Percentiles rank a stretch among this genome's conserved stretches.
Conservation (phyloP, 2,888 invertebrate species). For the Empis stercorea region DNA sequence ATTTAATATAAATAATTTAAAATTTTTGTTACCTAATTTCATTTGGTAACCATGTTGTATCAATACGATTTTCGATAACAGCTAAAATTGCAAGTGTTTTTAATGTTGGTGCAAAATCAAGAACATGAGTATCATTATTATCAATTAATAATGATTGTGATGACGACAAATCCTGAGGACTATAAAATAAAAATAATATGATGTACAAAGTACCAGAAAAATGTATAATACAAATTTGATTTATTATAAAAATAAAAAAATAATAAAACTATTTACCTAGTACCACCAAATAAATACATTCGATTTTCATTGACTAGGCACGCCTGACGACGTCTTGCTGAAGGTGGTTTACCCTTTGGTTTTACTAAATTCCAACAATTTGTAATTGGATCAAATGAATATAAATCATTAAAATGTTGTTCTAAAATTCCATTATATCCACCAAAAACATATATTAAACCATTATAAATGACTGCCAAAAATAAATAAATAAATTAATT, state of each 20-base stretch:
- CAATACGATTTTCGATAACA: constrained; percentile 51
- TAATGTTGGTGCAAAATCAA: constrained; percentile 65
- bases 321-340: constrained; percentile 61
- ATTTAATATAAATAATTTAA: background rate
- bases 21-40: constrained; percentile 42
- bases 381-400: constrained; percentile 51
- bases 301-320: constrained; percentile 60
- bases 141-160: constrained; percentile 43
- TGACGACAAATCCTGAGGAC: too few relatives aligned
- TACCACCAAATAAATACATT: constrained; percentile 81
- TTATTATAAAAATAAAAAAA: too few relatives aligned
- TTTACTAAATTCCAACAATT: constrained; percentile 49
- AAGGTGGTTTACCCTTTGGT: constrained; percentile 46
- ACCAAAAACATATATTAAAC: constrained; percentile 76
- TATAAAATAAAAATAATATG: background rate
- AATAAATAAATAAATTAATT: constrained; percentile 5
- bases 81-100: constrained; percentile 57
- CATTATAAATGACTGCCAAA: constrained; percentile 65
- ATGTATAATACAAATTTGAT: too few relatives aligned
- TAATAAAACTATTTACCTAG: constrained; percentile 48
- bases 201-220: background rate
- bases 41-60: constrained; percentile 48
- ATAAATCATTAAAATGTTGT: constrained; percentile 73
- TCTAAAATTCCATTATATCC: constrained; percentile 70
- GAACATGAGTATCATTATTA: constrained; percentile 68